phyloP scores from a whole-genome alignment of 35 echinoderm and acorn worm genomes.

The Strongylocentrotus purpuratus region DNA sequence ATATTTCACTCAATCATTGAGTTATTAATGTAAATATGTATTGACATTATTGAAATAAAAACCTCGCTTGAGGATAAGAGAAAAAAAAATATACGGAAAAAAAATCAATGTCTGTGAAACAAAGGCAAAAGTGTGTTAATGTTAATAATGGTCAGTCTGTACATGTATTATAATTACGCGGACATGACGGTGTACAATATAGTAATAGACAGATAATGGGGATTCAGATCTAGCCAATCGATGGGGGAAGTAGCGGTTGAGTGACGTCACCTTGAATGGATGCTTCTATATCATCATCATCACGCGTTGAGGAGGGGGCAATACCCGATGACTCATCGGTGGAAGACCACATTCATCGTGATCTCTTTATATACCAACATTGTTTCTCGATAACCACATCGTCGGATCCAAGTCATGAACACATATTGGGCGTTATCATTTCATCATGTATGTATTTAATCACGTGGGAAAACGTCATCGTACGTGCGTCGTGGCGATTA shows the following conservation, averaged over 20 bases:
- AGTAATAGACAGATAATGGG: not conserved
- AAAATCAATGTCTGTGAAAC: too few species aligned
- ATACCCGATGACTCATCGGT: not conserved
- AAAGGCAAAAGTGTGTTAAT: too few species aligned
- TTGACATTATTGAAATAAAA: too few species aligned
- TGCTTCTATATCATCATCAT: not conserved
- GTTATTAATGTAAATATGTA: too few species aligned
- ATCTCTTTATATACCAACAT: not conserved
- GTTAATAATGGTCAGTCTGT: too few species aligned
- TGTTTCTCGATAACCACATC: constrained; percentile 1
- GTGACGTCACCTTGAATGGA: not conserved
- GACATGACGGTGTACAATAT: too few species aligned
- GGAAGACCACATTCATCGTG: not conserved
- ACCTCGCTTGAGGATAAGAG: too few species aligned
- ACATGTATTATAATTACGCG: too few species aligned
- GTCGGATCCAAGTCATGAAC: not conserved
- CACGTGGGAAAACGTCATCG: not conserved
- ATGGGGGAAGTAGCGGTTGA: not conserved
- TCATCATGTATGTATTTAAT: not conserved
- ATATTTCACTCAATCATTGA: too few species aligned
- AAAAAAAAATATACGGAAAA: too few species aligned
- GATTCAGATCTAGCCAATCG: not conserved
- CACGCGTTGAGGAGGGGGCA: not conserved
- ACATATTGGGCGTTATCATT: not conserved
- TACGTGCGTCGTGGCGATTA: not conserved